Evolutionary conservation across 2,888 invertebrate species (phyloP).

Genomic region (Andrena chrysosceles): DNA sequence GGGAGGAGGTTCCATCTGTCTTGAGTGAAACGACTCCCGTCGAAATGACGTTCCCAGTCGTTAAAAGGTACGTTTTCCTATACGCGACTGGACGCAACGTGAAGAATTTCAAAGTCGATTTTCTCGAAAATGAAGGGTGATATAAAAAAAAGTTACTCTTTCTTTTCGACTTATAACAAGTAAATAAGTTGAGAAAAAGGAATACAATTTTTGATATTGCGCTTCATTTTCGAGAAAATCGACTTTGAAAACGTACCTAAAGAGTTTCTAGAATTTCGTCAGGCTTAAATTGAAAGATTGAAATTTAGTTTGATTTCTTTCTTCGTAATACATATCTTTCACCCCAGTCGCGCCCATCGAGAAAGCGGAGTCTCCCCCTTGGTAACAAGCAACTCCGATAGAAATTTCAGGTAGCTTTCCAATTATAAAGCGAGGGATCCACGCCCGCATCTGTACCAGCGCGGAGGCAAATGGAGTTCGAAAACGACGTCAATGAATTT

Average conservation of each 20-base stretch:
- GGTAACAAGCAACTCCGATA: background rate
- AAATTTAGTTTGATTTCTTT: background rate
- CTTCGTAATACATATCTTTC: background rate
- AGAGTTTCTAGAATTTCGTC: no score
- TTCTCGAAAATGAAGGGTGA: no score
- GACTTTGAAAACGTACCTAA: no score
- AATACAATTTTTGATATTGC: no score
- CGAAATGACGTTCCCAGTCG: background rate
- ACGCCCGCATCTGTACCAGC: background rate
- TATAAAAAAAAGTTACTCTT: no score
- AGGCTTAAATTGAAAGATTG: background rate
- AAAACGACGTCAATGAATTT: constrained; percentile 41
- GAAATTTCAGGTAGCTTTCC: background rate
- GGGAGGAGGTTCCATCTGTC: background rate
- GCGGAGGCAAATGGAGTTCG: constrained; percentile 3
- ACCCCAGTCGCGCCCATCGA: background rate
- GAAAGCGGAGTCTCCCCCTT: background rate
- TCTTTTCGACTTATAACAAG: no score
- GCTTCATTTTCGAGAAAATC: no score
- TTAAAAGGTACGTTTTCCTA: no score
- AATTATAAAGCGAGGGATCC: background rate
- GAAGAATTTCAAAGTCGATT: no score
- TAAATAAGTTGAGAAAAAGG: no score
- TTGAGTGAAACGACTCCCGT: background rate
- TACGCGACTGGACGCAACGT: no score